These are phyloP conservation scores for Tetragnatha versicolor DNA, from an alignment of 1,140 invertebrate genomes.

Conservation along the genomic window DNA sequence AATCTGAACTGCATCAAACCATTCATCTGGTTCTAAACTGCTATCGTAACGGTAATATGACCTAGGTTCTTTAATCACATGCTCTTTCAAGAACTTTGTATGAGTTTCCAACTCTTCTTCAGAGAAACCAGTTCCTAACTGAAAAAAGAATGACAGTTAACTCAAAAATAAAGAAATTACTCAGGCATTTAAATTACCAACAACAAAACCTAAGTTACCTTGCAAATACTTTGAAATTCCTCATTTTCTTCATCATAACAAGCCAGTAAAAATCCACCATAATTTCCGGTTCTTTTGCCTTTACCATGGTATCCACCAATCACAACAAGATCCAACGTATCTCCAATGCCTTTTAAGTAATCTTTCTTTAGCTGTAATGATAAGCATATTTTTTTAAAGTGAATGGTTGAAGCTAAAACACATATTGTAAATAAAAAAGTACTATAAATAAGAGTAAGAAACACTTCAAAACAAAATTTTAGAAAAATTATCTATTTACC, in stretches of 20 bases:
- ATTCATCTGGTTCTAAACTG: conserved; percentile 85
- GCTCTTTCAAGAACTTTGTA: conserved; percentile 77
- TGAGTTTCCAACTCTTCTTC: conserved; percentile 87
- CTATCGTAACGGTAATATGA: conserved; percentile 87
- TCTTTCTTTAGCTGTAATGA: conserved; percentile 70
- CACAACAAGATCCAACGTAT: conserved; percentile 80
- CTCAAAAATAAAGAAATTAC: neutral
- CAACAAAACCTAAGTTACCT: conserved; percentile 68
- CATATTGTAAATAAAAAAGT: too few species aligned
- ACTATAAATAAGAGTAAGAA: too few species aligned
- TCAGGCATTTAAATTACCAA: neutral
- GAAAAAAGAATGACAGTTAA: conserved; percentile 57
- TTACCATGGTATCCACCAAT: conserved; percentile 94
- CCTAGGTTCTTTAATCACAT: conserved; percentile 76
- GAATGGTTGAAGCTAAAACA: too few species aligned
- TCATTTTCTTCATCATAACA: conserved; percentile 94
- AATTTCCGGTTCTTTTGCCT: conserved; percentile 92
- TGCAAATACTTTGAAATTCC: conserved; percentile 91
- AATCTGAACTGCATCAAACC: conserved; percentile 90
- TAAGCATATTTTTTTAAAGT: too few species aligned
- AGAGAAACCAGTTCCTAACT: conserved; percentile 97
- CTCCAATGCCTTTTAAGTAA: conserved; percentile 71
- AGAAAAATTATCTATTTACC: too few species aligned
- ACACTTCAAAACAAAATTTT: too few species aligned
- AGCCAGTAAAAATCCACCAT: conserved; percentile 96